These are phyloP conservation scores for Mesoligia furuncula DNA, from an alignment of 2,888 invertebrate species.

Conservation along the genomic window DNA sequence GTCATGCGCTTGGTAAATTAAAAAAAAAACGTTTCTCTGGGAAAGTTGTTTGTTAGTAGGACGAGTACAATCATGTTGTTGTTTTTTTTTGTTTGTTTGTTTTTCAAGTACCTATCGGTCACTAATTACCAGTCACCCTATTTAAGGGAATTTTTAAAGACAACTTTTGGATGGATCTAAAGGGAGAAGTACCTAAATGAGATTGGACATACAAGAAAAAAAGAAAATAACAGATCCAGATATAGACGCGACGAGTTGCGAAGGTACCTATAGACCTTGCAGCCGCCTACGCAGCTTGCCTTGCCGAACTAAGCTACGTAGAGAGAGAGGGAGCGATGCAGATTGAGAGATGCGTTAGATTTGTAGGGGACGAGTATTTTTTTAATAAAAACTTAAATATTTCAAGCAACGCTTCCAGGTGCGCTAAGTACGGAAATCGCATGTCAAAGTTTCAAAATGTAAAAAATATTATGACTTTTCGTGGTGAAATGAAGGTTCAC, in stretches of 20 bases:
- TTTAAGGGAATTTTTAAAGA: background rate
- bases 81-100: too few species aligned
- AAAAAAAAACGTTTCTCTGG: too few species aligned
- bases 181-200: background rate
- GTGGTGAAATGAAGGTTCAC: background rate
- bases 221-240: background rate
- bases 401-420: background rate
- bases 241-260: too few species aligned
- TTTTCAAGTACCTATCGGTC: too few species aligned
- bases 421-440: background rate
- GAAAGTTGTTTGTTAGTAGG: too few species aligned
- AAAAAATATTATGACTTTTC: background rate
- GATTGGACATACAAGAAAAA: background rate
- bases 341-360: background rate
- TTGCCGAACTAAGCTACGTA: background rate
- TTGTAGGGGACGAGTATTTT: background rate
- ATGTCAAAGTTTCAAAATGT: background rate
- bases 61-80: too few species aligned
- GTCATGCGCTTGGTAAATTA: too few species aligned
- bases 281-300: background rate
- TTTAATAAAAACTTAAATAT: background rate
- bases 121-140: too few species aligned
- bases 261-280: background rate
- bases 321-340: background rate
- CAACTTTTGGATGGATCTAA: background rate